Base-by-base conservation (phyloP, 2,113 vertebrate genomes). In the Austrofundulus limnaeus region DNA sequence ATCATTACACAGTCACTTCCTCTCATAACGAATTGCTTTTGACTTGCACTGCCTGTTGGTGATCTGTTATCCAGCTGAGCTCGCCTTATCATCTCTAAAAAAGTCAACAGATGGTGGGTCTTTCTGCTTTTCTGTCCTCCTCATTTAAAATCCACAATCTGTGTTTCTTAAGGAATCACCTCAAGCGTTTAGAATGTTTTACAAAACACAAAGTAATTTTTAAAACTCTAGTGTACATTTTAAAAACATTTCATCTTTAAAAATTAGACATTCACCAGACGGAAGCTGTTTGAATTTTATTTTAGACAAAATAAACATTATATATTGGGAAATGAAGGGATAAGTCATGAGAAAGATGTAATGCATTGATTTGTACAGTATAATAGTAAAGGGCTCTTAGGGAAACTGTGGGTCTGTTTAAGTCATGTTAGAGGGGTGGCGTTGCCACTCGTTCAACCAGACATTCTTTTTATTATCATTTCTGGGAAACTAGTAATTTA, bases 391-490 rank as follows among this genome's bases (percentile, higher is more conserved):
- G 65, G 61, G 9, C 4, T 71, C 79, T 82, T 77, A 81, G 53
- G 88, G 60, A 82, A 57, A 51, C 61, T 70, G 71, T 39, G 52
- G 66, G 53, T 77, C 62, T 81, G 86, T 82, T 85, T 25, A 78
- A 81, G 85, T 77, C 87, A 82, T 81, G 81, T 85, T 73, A 75
- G 73, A 84, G 61, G 75, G 81, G 83, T 89, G 83, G 88, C 81
- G 52, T 23, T 70, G 50, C 38, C 53, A 64, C 67, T 84, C 75
- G 83, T 62, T 83, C 58, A 81, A 83, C 75, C 75, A 88, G 78
- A 60, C 86, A 81, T 84, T 86, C 60, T 87, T 84, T 86, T 83
- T 67, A 87, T 89, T 85, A 78, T 56, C 65, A 74, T 65, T 57
- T 45, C 60, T 56, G 11, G 70, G 37, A 77, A 83, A 88, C 86